These are phyloP conservation scores for Rafetus swinhoei DNA, from an alignment of 2,113 vertebrate species.

Conservation along the genomic window DNA sequence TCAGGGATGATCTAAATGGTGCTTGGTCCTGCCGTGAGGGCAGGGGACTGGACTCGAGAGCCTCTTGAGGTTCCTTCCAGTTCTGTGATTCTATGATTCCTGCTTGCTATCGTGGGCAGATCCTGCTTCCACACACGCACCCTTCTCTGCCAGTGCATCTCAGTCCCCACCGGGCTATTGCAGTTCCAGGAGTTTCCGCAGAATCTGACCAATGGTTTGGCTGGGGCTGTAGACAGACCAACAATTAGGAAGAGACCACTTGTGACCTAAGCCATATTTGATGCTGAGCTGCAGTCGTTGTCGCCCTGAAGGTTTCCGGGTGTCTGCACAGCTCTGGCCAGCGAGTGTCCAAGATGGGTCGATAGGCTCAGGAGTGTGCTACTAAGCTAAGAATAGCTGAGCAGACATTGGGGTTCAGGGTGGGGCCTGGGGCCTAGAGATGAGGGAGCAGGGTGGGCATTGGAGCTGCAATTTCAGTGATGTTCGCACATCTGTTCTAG, in stretches of 20 bases:
- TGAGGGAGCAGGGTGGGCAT: neutral
- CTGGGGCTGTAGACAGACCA: neutral
- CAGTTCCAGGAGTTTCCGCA: neutral
- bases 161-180: neutral
- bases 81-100: too few relatives aligned
- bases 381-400: neutral
- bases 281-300: neutral
- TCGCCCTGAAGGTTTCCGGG: neutral
- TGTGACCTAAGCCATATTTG: neutral
- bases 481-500: too few relatives aligned
- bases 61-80: too few relatives aligned
- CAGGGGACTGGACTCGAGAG: too few relatives aligned
- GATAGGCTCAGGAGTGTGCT: neutral
- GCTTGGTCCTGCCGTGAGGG: too few relatives aligned
- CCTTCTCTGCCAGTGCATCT: neutral
- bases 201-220: neutral
- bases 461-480: neutral
- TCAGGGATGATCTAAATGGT: too few relatives aligned
- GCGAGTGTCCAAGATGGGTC: neutral
- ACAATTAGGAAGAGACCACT: neutral
- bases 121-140: neutral
- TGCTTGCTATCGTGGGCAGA: too few relatives aligned
- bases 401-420: neutral
- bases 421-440: neutral
- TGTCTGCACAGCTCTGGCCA: neutral